Base-by-base conservation (phyloP, 1,140 invertebrate genomes). In the Neoseiulus cucumeris region DNA sequence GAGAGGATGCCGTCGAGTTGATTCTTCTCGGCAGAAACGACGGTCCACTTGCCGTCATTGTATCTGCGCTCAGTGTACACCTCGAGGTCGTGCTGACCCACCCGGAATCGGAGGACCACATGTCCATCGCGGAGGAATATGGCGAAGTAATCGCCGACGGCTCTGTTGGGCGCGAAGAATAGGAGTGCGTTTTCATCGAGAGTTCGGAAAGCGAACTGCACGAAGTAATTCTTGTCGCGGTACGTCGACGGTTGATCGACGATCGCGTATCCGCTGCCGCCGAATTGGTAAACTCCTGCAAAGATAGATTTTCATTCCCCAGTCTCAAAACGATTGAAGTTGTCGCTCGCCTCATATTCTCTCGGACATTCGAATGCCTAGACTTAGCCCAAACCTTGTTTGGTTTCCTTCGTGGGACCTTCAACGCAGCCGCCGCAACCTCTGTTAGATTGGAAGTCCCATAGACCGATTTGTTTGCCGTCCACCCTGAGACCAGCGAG, bases 171-270 rank as follows among this genome's bases (percentile, higher is more conserved):
- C 28, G 87, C 84, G 42, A 92, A 76, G 73, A 94, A 91, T 0
- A 95, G 78, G 6, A 92, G 74, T 1, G 89, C 87, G 76, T 93
- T 84, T 73, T 91, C 85, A 76, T 93, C 90, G 69, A 85, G 85
- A 0, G 88, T 91, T 67, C 83, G 82, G 74, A 95, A 91, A 68
- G 82, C 84, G 47, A 95, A 80, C 17, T 83, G 82, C 1, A 94
- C 79, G 42, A 82, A 83, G 73, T 89, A 89, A 14, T 82, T 79
- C 70, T 84, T 82, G 71, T 82, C 81, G 69, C 84, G 82, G 71
- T 87, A 83, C 80, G 80, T 66, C 79, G 79, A 17, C 79, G 80
- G 14, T 79, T 79, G 30, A 79, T 80, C 70, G 20, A 85, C 76
- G 42, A 85, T 81, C 1, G 85, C 82, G 73, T 90, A 91, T 0